Percentiles rank a stretch among this genome's conserved stretches.
These are phyloP conservation scores for Erythrocercus mccallii DNA, from an alignment of 2,113 vertebrate genomes.

Conservation along the genomic window DNA sequence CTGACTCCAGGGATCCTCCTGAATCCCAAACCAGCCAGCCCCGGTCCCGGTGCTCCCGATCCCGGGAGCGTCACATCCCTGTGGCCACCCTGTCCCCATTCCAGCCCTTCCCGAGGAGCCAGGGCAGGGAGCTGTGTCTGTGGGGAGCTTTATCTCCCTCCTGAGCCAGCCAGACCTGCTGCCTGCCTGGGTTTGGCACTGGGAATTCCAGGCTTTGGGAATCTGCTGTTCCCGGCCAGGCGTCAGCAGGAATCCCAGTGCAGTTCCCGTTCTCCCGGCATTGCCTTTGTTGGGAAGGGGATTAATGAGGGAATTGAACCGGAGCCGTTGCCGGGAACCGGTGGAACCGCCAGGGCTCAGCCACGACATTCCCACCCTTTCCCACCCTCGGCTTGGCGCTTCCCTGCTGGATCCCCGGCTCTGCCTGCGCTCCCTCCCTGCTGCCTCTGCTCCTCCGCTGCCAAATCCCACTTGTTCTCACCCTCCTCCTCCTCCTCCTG, in stretches of 20 bases:
- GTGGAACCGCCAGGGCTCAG: no score
- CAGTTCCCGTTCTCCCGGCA: background rate
- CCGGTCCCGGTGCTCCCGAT: fast-evolving
- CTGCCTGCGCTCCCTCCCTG: background rate
- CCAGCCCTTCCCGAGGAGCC: background rate
- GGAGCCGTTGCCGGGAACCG: no score
- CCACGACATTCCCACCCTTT: no score
- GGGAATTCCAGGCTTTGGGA: background rate
- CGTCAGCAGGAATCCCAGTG: background rate
- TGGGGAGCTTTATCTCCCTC: background rate
- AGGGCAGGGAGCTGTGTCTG: background rate
- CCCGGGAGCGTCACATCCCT: fast-evolving
- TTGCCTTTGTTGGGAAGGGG: background rate
- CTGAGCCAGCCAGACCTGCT: constrained; percentile 3
- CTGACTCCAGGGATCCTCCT: background rate
- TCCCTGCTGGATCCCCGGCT: background rate
- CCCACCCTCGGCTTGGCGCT: background rate
- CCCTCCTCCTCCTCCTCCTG: background rate
- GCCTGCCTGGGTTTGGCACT: background rate
- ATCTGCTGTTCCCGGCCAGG: background rate
- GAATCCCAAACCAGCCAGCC: background rate
- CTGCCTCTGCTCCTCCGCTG: background rate
- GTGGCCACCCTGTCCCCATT: background rate
- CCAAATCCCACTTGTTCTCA: background rate
- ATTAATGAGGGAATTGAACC: background rate